Evolutionary conservation across 2,797 vertebrate genomes (phyloP).

Genomic region (Silurus lanzhouensis): DNA sequence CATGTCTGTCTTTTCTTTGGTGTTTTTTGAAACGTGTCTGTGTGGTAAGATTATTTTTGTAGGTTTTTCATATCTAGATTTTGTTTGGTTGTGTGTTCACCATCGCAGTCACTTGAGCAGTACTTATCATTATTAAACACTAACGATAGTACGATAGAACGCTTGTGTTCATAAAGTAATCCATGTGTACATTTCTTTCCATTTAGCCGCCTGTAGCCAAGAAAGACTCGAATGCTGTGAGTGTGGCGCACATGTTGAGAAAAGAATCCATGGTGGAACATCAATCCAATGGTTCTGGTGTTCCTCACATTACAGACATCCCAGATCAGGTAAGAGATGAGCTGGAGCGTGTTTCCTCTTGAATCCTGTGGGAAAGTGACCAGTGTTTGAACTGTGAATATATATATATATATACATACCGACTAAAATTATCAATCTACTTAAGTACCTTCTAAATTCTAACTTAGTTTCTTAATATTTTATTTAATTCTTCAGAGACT

Average conservation of each 20-base stretch:
- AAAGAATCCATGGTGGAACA: conserved; percentile 76
- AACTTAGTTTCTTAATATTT: no score
- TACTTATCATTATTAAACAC: neutral
- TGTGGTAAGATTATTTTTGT: no score
- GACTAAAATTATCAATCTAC: no score
- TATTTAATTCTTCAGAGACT: neutral
- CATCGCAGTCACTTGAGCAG: neutral
- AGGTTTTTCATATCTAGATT: neutral
- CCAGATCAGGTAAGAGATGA: conserved; percentile 73
- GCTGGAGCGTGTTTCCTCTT: neutral
- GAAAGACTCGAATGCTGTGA: conserved; percentile 73
- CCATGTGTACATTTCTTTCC: conserved; percentile 37
- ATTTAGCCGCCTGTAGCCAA: conserved; percentile 78
- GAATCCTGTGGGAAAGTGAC: neutral
- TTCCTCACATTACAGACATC: conserved; percentile 61
- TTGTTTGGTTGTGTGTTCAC: neutral
- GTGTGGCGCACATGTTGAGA: conserved; percentile 74
- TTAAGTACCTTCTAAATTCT: no score
- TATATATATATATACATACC: no score
- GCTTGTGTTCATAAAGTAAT: neutral
- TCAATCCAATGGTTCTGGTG: conserved; percentile 73
- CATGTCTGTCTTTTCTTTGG: neutral
- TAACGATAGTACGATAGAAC: neutral
- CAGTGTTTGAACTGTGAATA: no score
- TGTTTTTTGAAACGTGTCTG: neutral